Conservation (phyloP, 2,797 vertebrate genomes). For the Tarsius wallacei region DNA sequence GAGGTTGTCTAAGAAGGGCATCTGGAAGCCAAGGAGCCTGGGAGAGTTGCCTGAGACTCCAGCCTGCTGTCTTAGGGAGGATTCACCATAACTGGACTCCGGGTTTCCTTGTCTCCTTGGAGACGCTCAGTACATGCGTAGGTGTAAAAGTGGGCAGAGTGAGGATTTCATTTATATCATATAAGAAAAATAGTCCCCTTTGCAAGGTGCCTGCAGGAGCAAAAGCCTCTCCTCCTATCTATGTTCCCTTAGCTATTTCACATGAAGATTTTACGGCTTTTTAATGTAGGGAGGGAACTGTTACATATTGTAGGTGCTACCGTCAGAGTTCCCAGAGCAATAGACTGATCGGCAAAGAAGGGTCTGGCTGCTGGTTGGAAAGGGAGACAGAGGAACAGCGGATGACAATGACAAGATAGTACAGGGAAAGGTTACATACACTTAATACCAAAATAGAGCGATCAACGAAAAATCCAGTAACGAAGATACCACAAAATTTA, state of each 20-base stretch:
- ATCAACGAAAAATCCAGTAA: neutral
- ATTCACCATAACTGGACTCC: conserved; percentile 89
- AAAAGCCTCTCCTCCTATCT: conserved; percentile 85
- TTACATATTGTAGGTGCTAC: neutral
- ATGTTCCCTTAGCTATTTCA: conserved; percentile 85
- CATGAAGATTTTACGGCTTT: conserved; percentile 68
- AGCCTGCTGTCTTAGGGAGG: conserved; percentile 86
- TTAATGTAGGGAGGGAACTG: conserved; percentile 54
- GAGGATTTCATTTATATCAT: conserved; percentile 93
- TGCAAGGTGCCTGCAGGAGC: conserved; percentile 90
- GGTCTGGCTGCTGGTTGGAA: conserved; percentile 7
- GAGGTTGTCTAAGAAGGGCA: conserved; percentile 79
- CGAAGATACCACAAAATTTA: fast-evolving
- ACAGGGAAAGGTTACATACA: neutral
- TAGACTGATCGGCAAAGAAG: conserved; percentile 1
- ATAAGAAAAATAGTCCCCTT: conserved; percentile 91
- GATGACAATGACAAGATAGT: neutral
- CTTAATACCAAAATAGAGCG: neutral
- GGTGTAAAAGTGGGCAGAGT: conserved; percentile 92
- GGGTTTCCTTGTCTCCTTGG: conserved; percentile 92
- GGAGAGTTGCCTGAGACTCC: conserved; percentile 84
- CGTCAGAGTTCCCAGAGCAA: neutral
- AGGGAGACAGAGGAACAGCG: neutral
- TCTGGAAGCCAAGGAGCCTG: conserved; percentile 83
- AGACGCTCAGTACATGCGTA: conserved; percentile 92